A percentile compares a stretch with the other conserved stretches of the same genome.
These are phyloP conservation scores for Poecilus cupreus DNA, from an alignment of 2,888 invertebrate genomes.

Conservation along the genomic window DNA sequence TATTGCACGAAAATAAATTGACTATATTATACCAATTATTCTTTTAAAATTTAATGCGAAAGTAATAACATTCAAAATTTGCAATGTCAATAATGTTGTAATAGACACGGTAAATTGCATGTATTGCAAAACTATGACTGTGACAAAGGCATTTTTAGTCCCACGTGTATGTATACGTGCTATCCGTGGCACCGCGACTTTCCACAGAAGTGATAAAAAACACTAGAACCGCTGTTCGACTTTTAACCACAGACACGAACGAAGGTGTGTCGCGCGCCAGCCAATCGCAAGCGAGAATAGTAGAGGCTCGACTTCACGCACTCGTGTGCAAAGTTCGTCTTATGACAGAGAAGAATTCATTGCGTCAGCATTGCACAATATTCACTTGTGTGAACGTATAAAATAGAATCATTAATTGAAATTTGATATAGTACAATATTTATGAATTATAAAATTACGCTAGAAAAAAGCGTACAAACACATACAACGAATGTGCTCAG, in stretches of 20 bases:
- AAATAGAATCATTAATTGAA: background rate
- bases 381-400: constrained; percentile 20
- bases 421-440: no score
- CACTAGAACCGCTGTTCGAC: constrained; percentile 21
- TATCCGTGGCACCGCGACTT: background rate
- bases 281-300: constrained; percentile 23
- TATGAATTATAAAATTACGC: no score
- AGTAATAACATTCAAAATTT: no score
- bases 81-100: no score
- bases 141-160: background rate
- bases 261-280: constrained; percentile 22
- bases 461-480: no score
- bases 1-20: no score
- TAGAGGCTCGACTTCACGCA: constrained; percentile 21
- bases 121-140: no score
- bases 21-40: no score
- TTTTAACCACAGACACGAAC: background rate
- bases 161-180: background rate
- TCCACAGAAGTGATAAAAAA: constrained; percentile 13
- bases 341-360: constrained; percentile 44
- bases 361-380: constrained; percentile 52
- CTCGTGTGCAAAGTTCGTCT: constrained; percentile 29
- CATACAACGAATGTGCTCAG: background rate
- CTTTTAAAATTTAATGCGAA: no score
- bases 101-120: no score